phyloP scores from a whole-genome alignment of 2,888 invertebrate species.

The Myopa tessellatipennis region DNA sequence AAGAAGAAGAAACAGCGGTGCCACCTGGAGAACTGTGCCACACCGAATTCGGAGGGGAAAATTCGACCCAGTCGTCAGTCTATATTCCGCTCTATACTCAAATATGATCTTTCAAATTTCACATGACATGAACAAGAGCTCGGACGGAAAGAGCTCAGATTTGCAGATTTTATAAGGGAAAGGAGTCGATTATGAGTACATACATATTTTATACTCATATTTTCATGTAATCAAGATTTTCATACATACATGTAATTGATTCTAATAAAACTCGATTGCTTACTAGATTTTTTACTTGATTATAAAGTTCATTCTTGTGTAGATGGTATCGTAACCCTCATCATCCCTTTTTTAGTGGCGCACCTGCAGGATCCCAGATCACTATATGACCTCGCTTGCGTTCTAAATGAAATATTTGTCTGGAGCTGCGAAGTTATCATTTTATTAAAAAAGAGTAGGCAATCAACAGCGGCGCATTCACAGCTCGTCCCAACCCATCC shows the following conservation, averaged over 20 bases:
- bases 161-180: too few relatives aligned
- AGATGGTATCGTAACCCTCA: too few relatives aligned
- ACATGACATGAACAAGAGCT: too few relatives aligned
- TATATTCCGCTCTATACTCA: conserved; percentile 58
- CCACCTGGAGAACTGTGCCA: background rate
- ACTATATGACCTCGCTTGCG: background rate
- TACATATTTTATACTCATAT: too few relatives aligned
- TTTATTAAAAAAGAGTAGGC: conserved; percentile 62
- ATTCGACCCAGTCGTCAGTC: conserved; percentile 58
- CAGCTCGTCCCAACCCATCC: conserved; percentile 52
- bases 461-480: conserved; percentile 66
- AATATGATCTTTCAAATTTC: conserved; percentile 60
- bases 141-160: too few relatives aligned
- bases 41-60: conserved; percentile 63
- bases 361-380: too few relatives aligned
- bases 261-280: too few relatives aligned
- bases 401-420: conserved; percentile 64
- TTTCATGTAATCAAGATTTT: too few relatives aligned
- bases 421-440: conserved; percentile 64
- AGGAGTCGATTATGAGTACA: too few relatives aligned
- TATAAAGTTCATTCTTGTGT: too few relatives aligned
- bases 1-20: background rate
- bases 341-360: background rate
- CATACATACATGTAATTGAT: too few relatives aligned
- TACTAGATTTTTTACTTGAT: too few relatives aligned